phyloP scores from a whole-genome alignment of 2,113 vertebrate genomes.

The Mesitornis unicolor region DNA sequence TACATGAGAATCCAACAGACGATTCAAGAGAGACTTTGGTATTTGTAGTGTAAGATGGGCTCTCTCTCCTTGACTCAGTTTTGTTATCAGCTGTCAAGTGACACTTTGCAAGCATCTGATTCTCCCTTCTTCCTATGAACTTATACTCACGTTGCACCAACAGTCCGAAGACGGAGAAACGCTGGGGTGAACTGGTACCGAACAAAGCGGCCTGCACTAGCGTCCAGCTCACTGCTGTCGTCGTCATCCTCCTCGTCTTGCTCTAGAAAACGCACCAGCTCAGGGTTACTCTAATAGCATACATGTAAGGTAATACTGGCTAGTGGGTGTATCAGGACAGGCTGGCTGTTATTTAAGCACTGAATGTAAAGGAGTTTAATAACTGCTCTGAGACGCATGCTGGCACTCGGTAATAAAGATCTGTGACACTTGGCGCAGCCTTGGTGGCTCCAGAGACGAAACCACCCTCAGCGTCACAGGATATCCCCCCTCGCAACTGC shows the following conservation, averaged over 20 bases:
- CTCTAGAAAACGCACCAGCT: constrained; percentile 65
- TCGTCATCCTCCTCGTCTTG: constrained; percentile 80
- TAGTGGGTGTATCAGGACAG: not conserved
- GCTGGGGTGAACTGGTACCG: constrained; percentile 98
- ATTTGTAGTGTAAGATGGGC: not conserved
- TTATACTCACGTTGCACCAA: constrained; percentile 94
- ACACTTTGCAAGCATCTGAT: not conserved
- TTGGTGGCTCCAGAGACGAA: not conserved
- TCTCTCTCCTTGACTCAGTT: not conserved
- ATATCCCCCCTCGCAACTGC: not conserved
- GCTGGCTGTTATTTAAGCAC: not conserved
- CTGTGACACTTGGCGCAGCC: not conserved
- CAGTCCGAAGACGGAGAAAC: constrained; percentile 90
- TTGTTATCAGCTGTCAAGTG: not conserved
- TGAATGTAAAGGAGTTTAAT: not conserved
- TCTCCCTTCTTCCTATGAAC: not conserved
- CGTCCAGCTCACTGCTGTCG: constrained; percentile 80
- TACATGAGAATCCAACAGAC: not conserved
- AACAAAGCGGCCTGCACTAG: constrained; percentile 91
- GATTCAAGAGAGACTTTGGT: not conserved
- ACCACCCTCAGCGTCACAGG: not conserved
- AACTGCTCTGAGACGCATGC: not conserved
- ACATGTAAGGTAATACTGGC: fast-evolving
- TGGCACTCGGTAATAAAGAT: not conserved
- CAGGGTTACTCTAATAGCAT: fast-evolving